Percentiles rank a stretch among this genome's conserved stretches.
Conservation (phyloP, 2,113 vertebrate species). For the Sylvia atricapilla region DNA sequence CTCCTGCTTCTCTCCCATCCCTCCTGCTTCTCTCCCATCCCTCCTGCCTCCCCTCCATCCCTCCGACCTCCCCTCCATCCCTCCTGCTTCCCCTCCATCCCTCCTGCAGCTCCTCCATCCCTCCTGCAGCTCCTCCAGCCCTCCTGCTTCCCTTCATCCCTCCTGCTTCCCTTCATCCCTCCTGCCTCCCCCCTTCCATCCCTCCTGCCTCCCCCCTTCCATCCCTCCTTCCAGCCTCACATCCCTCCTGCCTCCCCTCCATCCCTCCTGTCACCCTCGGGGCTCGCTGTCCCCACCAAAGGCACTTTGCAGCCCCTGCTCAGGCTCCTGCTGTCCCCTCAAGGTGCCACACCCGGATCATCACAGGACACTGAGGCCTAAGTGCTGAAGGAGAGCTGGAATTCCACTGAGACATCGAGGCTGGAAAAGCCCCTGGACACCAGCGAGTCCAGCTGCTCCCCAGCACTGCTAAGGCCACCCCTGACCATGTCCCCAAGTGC, state of each 20-base stretch:
- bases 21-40: no score
- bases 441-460: fast-evolving
- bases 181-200: no score
- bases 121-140: not conserved
- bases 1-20: no score
- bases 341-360: not conserved
- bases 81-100: not conserved
- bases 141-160: no score
- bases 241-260: no score
- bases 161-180: no score
- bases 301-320: not conserved
- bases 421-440: not conserved
- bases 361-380: fast-evolving
- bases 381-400: not conserved
- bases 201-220: no score
- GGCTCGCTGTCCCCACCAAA: no score
- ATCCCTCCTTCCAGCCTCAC: no score
- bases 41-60: no score
- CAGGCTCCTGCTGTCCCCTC: not conserved
- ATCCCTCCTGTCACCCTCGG: not conserved
- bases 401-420: fast-evolving
- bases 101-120: no score
- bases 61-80: no score
- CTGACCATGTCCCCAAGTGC: not conserved
- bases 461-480: not conserved